Evolutionary conservation across 2,113 vertebrate species (phyloP).

Genomic region (Indri indri): DNA sequence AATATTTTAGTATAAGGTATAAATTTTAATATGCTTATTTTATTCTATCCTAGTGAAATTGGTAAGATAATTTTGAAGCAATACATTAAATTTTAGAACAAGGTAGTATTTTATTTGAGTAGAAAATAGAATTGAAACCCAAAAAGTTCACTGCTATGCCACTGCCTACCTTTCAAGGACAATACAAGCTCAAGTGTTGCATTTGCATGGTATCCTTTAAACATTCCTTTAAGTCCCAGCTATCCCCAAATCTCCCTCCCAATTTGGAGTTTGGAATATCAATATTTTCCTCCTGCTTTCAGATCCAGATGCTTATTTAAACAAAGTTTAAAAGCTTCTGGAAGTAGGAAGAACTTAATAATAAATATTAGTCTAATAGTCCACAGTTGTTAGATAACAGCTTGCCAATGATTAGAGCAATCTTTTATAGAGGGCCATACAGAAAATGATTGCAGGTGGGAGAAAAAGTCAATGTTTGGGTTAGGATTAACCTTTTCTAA

Average conservation of each 20-base stretch:
- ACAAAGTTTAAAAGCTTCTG: background rate
- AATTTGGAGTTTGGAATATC: background rate
- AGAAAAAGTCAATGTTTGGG: background rate
- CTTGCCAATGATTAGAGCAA: background rate
- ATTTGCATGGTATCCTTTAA: background rate
- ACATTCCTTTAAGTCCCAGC: background rate
- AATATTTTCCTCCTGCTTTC: background rate
- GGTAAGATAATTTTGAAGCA: background rate
- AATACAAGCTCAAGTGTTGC: fast-evolving
- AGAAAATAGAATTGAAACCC: background rate
- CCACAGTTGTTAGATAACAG: background rate
- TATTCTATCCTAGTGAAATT: background rate
- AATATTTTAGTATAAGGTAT: background rate
- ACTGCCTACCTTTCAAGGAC: background rate
- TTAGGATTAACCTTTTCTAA: background rate
- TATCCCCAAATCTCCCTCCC: background rate
- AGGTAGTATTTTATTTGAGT: background rate
- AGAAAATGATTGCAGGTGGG: background rate
- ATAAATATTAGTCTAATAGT: background rate
- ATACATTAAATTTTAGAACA: background rate
- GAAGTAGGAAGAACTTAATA: background rate
- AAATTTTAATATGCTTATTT: background rate
- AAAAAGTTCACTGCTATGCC: background rate
- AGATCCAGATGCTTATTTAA: background rate
- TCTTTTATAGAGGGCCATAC: background rate